These are phyloP conservation scores for Thalassarche chlororhynchos DNA, from an alignment of 2,113 vertebrate genomes.

Conservation along the genomic window DNA sequence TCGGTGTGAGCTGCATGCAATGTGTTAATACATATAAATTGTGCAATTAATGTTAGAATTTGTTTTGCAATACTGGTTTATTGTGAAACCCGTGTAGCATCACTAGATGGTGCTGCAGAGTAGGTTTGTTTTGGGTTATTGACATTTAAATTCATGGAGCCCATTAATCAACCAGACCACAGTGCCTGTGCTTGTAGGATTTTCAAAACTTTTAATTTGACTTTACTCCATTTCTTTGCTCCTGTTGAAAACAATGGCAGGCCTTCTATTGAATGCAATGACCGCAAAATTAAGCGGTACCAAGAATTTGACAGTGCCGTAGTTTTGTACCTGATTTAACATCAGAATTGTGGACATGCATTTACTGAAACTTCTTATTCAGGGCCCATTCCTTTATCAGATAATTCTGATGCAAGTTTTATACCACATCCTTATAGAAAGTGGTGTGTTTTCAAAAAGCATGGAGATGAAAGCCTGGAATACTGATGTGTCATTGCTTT, in stretches of 20 bases:
- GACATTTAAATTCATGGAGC: neutral
- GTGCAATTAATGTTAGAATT: neutral
- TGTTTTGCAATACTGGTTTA: neutral
- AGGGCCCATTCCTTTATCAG: neutral
- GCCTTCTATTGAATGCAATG: neutral
- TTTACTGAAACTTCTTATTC: neutral
- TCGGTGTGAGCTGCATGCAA: neutral
- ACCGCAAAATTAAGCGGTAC: neutral
- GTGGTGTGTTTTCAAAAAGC: neutral
- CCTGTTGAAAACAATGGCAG: neutral
- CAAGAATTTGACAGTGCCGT: neutral
- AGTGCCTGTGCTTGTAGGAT: neutral
- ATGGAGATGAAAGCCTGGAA: neutral
- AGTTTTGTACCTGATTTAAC: neutral
- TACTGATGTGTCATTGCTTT: neutral
- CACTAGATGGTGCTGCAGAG: conserved; percentile 35
- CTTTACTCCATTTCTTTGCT: neutral
- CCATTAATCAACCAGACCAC: neutral
- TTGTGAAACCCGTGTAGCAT: neutral
- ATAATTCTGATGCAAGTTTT: neutral
- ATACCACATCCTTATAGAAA: neutral
- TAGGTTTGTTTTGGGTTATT: neutral
- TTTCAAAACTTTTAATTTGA: neutral
- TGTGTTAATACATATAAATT: neutral
- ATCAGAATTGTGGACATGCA: neutral